These are phyloP conservation scores for Acropora yongei DNA, from an alignment of 64 coral and sea anemone genomes.

Conservation along the genomic window DNA sequence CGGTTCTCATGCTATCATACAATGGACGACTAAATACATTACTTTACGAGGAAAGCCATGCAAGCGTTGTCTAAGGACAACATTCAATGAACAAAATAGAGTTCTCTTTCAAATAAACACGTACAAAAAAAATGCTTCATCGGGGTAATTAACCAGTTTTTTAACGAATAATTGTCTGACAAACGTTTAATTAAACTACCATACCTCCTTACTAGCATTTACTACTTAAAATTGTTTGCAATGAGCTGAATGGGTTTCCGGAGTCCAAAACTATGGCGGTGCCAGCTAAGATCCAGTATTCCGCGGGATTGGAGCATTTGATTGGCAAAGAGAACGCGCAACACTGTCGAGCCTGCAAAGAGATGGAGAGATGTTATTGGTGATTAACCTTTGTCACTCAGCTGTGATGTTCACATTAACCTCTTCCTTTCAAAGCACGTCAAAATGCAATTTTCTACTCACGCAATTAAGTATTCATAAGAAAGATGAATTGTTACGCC, in stretches of 20 bases:
- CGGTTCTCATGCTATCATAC: no score
- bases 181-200: not conserved
- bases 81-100: not conserved
- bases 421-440: not conserved
- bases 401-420: not conserved
- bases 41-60: no score
- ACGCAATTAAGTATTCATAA: no score
- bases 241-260: conserved; percentile 43
- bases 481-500: no score
- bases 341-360: conserved; percentile 55
- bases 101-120: not conserved
- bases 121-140: not conserved
- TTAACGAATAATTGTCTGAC: not conserved
- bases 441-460: not conserved
- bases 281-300: conserved; percentile 58
- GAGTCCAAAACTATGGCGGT: conserved; percentile 72
- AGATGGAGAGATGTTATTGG: not conserved
- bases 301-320: conserved; percentile 45
- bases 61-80: no score
- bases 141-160: not conserved
- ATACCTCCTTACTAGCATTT: not conserved
- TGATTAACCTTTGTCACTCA: not conserved
- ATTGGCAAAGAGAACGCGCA: conserved; percentile 63
- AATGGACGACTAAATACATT: no score
- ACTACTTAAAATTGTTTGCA: conserved; percentile 14